A percentile compares a stretch with the other conserved stretches of the same genome.
These are phyloP conservation scores for Trinectes maculatus DNA, from an alignment of 2,113 vertebrate genomes.

Conservation along the genomic window DNA sequence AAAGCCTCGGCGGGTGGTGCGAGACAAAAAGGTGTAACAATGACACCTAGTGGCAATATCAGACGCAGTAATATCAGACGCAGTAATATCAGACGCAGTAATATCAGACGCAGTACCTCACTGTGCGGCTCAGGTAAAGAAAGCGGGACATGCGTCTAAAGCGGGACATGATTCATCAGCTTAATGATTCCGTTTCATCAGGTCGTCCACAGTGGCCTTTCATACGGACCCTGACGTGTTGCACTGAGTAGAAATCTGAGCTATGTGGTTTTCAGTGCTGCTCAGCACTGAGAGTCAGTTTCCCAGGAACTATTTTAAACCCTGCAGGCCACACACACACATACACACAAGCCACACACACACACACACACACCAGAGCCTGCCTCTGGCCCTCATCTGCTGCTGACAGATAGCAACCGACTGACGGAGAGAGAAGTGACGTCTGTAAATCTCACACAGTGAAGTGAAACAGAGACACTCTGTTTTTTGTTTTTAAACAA, in stretches of 20 bases:
- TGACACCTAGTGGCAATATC: constrained; percentile 72
- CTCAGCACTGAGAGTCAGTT: constrained; percentile 58
- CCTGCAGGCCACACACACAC: constrained; percentile 24
- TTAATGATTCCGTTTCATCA: constrained; percentile 7
- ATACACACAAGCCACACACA: constrained; percentile 29
- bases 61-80: neutral
- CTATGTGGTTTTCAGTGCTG: constrained; percentile 34
- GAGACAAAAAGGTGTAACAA: constrained; percentile 57
- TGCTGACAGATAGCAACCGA: constrained; percentile 23
- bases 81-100: constrained; percentile 15
- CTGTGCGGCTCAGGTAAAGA: no score
- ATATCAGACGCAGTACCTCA: neutral
- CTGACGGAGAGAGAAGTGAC: no score
- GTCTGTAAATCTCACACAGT: no score
- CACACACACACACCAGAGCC: constrained; percentile 19
- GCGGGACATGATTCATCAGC: no score
- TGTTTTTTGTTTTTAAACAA: no score
- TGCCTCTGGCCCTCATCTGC: constrained; percentile 11
- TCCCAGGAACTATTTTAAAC: constrained; percentile 70
- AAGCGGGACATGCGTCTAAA: no score
- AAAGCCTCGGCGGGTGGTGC: constrained; percentile 1
- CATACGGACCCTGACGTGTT: constrained; percentile 16
- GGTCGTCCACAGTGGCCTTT: constrained; percentile 5
- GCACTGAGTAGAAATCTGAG: constrained; percentile 50
- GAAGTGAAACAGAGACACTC: no score